Conservation (phyloP, 2,888 invertebrate genomes). For the Ctenicera cuprea region DNA sequence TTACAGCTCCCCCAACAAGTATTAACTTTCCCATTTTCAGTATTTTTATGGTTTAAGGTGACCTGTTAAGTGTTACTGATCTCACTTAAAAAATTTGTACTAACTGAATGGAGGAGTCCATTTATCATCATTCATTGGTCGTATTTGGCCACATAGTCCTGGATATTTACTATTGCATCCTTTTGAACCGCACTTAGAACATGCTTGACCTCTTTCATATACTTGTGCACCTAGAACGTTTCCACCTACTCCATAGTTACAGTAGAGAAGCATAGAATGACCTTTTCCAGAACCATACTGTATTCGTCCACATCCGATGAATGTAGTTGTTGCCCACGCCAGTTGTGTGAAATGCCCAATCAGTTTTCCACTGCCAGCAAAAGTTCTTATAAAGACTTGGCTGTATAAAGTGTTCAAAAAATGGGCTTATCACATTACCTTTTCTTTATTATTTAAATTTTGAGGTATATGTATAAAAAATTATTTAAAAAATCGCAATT, state of each 20-base stretch:
- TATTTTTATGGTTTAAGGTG: no score
- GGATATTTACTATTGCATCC: background rate
- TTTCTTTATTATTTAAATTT: no score
- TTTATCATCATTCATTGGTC: background rate
- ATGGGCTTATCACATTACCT: no score
- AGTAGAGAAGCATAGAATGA: conserved; percentile 2
- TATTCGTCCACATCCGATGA: conserved; percentile 52
- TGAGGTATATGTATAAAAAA: no score
- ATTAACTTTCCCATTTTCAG: no score
- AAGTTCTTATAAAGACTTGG: no score
- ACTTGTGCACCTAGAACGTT: conserved; percentile 37
- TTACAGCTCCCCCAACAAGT: no score
- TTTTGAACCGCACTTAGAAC: conserved; percentile 61
- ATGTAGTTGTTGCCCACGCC: conserved; percentile 54
- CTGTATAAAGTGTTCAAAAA: no score
- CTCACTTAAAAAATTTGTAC: no score
- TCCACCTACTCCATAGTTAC: conserved; percentile 43
- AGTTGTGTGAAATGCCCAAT: conserved; percentile 55
- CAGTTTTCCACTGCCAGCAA: background rate
- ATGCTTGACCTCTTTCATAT: conserved; percentile 42
- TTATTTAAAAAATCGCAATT: no score
- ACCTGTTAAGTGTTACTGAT: no score
- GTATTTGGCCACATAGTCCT: conserved; percentile 11
- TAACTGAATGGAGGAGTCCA: background rate
- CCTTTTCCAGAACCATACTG: background rate